Evolutionary conservation across 2,888 invertebrate species (phyloP), one percentile per base, ranked within the genome.

Genomic region (Scaptomyza polygonia): DNA sequence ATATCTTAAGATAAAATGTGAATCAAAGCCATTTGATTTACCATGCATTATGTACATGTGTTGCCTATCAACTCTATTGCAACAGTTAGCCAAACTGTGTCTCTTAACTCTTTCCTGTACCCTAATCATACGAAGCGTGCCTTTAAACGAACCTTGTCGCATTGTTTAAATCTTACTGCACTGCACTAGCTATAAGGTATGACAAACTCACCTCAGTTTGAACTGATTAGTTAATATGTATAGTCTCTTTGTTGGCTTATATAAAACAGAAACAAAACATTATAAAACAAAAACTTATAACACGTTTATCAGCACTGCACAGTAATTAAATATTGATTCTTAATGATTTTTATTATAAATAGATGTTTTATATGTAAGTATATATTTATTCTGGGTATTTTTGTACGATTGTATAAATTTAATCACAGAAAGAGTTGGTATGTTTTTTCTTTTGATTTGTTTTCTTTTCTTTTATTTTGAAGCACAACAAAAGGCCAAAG

Each of bases 341-440:
- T 51, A 47, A 47, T 72, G 7, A 21, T 67, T 44, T 48, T 48
- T 14, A 12, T 51, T 18, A 16, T 12, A 2, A 32, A 43, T 42
- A 11, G 21, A 9, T 12, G 1, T 45, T 11, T 18, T 2, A 21
- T 21, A 21, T 21, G 21, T 21, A 25, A 3, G 7, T 18, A 14
- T 21, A 9, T 44, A 34, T 55, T 36, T 27, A 27, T 40, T 45
- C 18, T 29, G 51, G 47, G 56, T 54, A 61, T 44, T 65, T 43
- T 66, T 65, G 39, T 59, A 45, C 40, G 44, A 55, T 51, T 43
- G 34, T 30, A 9, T 51, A 27, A 30, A 36, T 18, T 49, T 57
- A 72, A 86, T 87, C 87, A 86, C 85, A 86, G 85, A 78, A 76
- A 65, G 54, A 59, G 45, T 62, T 62, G 54, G 32, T 47, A n/a